Base-by-base conservation (phyloP, 2,888 invertebrate genomes). In the Cetonia aurata region DNA sequence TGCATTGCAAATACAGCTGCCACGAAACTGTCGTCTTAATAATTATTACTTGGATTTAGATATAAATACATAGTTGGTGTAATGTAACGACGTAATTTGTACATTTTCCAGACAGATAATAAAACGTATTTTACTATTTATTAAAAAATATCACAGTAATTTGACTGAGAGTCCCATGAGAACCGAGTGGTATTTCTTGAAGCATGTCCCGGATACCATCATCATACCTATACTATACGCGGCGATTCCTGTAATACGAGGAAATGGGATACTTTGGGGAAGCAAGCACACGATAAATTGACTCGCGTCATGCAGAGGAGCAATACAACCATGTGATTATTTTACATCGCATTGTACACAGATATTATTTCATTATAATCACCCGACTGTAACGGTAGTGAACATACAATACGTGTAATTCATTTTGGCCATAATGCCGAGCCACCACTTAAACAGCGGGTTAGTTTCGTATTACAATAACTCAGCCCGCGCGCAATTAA, bases 381-480 rank as follows among this genome's bases (percentile, higher is more conserved):
- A 50, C 62, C 50, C 62, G 50, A 33, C 46, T 65, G 62, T 50
- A 65, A 65, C 62, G 50, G 50, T 65, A 65, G 50, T 65, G 52
- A 65, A 37, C 19, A 50, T 50, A 65, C 50, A 50, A 65, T 65
- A 65, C 37, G 62, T 65, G 50, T 65, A 65, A 65, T 65, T 65
- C 62, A 65, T 65, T 50, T 60, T 46, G 44, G 44, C 46, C 60
- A 50, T 50, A 52, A 65, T 50, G 62, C 17, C 50, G 37, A 50
- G 50, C 62, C 62, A 65, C 62, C 62, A 37, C 37, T 65, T 65
- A 65, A 65, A 65, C 50, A 65, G 62, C 62, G 50, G 62, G 62
- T 50, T 65, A 65, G 62, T 65, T 65, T 65, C 62, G 33, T 41
- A 65, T 65, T 65, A 65, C 62, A 65, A 65, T 65, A 65, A 65